phyloP scores from a whole-genome alignment of 92 coral and sea anemone species.

The Montipora capitata region DNA sequence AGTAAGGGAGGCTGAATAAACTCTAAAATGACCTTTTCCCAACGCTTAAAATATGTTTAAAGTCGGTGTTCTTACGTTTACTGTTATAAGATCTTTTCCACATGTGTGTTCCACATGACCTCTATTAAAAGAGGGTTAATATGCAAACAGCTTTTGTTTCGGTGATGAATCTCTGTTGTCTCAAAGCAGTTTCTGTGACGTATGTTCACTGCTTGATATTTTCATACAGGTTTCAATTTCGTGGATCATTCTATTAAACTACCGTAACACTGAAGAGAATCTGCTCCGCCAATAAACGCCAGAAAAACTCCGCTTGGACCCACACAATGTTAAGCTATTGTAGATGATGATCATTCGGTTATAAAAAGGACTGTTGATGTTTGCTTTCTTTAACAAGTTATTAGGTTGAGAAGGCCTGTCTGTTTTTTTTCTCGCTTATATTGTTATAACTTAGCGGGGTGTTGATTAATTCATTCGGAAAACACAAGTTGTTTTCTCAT shows the following conservation, averaged over 20 bases:
- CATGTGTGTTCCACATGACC: too few relatives aligned
- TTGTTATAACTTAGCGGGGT: neutral
- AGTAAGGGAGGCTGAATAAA: too few relatives aligned
- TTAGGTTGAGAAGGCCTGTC: too few relatives aligned
- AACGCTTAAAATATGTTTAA: too few relatives aligned
- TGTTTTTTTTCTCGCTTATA: too few relatives aligned
- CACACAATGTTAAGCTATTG: neutral
- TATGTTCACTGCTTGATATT: neutral
- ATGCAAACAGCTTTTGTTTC: neutral
- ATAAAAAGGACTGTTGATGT: neutral
- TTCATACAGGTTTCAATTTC: neutral
- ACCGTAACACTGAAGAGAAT: neutral
- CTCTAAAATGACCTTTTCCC: too few relatives aligned
- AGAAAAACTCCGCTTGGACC: neutral
- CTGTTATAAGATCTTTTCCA: too few relatives aligned
- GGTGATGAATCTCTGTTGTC: neutral
- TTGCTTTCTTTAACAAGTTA: too few relatives aligned
- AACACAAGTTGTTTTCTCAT: neutral
- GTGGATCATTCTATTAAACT: neutral
- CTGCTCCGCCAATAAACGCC: neutral
- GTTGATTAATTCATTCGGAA: neutral
- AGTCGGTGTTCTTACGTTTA: too few relatives aligned
- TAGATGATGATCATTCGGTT: too few relatives aligned
- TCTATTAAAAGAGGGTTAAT: too few relatives aligned
- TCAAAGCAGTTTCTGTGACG: constrained; percentile 9